Conservation (phyloP, 2,888 invertebrate species). For the Merodon equestris region DNA sequence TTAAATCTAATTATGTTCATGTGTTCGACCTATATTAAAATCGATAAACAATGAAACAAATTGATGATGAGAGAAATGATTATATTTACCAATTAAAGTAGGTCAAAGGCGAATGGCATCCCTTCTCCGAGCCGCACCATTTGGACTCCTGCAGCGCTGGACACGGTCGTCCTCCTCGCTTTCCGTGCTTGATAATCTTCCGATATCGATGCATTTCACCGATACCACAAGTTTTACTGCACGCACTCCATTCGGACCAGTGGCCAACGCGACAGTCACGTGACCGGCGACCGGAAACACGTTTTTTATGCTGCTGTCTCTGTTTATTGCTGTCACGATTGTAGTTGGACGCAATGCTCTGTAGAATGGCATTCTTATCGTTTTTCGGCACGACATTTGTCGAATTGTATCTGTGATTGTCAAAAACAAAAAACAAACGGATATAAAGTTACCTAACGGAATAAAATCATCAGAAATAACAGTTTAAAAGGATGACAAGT, state of each 20-base stretch:
- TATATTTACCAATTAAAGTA: conserved; percentile 83
- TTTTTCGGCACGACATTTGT: conserved; percentile 79
- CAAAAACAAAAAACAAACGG: conserved; percentile 12
- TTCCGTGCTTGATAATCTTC: conserved; percentile 86
- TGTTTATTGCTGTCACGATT: conserved; percentile 78
- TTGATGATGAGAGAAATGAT: background rate
- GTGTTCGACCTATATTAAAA: conserved; percentile 69
- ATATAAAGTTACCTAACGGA: conserved; percentile 31
- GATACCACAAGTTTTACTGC: conserved; percentile 93
- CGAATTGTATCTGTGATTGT: conserved; percentile 75
- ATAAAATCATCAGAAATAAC: conserved; percentile 38
- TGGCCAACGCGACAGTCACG: conserved; percentile 91
- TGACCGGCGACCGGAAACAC: conserved; percentile 80
- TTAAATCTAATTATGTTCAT: conserved; percentile 69
- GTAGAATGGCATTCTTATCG: conserved; percentile 85
- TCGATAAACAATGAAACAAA: conserved; percentile 5
- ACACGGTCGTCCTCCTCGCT: conserved; percentile 90
- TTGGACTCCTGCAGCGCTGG: conserved; percentile 90
- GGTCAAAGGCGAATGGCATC: conserved; percentile 81
- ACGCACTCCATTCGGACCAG: conserved; percentile 93
- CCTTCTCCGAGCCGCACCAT: conserved; percentile 90
- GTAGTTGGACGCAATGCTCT: conserved; percentile 85
- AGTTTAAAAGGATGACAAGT: conserved; percentile 28
- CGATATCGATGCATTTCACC: conserved; percentile 91
- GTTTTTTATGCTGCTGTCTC: conserved; percentile 76